These are phyloP conservation scores for Drosophila formosana DNA, from an alignment of 2,888 invertebrate species.

Conservation along the genomic window DNA sequence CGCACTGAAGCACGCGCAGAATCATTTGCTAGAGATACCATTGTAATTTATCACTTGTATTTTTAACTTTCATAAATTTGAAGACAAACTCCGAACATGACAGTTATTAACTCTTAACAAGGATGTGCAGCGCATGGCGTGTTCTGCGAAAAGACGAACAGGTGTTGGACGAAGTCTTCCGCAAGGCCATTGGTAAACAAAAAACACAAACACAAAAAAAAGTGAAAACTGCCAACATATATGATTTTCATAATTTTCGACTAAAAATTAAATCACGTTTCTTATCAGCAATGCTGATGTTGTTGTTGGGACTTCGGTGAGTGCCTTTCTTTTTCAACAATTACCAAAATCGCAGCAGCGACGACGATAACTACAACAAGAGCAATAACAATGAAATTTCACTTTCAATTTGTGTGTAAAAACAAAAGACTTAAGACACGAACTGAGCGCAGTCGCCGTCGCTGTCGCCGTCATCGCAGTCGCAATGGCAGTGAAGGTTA, in stretches of 20 bases:
- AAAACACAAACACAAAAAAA: conserved; percentile 41
- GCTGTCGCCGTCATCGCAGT: conserved; percentile 39
- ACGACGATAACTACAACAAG: conserved; percentile 34
- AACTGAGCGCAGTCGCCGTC: conserved; percentile 45
- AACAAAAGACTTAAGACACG: conserved; percentile 77
- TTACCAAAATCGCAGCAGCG: conserved; percentile 68
- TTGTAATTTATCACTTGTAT: conserved; percentile 14
- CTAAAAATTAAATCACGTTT: conserved; percentile 80
- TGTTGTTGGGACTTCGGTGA: conserved; percentile 42
- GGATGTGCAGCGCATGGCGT: background rate
- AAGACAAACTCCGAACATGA: background rate
- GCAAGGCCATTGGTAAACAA: conserved; percentile 39
- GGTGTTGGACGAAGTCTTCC: conserved; percentile 21
- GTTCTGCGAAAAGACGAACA: background rate
- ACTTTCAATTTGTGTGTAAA: conserved; percentile 72
- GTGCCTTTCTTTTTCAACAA: conserved; percentile 79
- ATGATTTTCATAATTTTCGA: conserved; percentile 76
- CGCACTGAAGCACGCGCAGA: conserved; percentile 22
- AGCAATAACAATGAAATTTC: conserved; percentile 70
- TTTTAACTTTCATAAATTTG: conserved; percentile 8
- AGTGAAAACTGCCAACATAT: conserved; percentile 64
- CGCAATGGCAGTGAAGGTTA: conserved; percentile 67
- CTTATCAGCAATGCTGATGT: conserved; percentile 61
- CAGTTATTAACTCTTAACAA: background rate
- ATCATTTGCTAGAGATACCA: background rate